A percentile compares a stretch with the other conserved stretches of the same genome.
Conservation (phyloP, 2,797 vertebrate species). For the Eulemur mongoz region DNA sequence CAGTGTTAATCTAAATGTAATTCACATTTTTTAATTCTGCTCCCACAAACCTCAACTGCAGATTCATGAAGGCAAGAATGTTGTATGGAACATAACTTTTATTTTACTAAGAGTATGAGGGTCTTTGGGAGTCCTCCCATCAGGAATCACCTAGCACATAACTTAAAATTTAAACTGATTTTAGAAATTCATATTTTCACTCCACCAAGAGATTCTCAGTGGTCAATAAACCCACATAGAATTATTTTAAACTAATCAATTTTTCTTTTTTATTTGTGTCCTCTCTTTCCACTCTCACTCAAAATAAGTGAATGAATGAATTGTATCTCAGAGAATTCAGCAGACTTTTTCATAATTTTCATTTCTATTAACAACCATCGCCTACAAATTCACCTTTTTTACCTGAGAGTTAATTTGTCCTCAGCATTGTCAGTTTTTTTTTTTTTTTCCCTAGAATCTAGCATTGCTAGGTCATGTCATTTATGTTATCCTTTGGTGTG, state of each 20-base stretch:
- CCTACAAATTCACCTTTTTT: neutral
- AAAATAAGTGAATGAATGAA: slow-evolving; percentile 29
- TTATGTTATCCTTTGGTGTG: neutral
- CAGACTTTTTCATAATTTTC: neutral
- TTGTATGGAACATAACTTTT: neutral
- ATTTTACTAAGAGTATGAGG: neutral
- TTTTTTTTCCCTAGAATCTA: neutral
- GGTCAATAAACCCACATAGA: neutral
- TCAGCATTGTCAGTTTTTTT: neutral
- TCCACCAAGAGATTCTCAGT: neutral
- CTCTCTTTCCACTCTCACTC: neutral
- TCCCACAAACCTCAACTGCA: neutral
- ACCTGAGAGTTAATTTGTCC: neutral
- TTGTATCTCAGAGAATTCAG: neutral
- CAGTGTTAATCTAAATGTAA: neutral
- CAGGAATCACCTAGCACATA: neutral
- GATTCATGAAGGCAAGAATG: neutral
- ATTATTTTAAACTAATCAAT: neutral
- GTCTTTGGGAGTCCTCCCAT: neutral
- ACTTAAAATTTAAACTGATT: neutral
- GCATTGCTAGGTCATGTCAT: neutral
- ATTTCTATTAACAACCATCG: neutral
- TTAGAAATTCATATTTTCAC: neutral
- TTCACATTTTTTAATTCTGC: neutral
- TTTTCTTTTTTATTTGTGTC: neutral